Evolutionary conservation across 2,113 vertebrate species (phyloP).

Genomic region (Daboia siamensis): DNA sequence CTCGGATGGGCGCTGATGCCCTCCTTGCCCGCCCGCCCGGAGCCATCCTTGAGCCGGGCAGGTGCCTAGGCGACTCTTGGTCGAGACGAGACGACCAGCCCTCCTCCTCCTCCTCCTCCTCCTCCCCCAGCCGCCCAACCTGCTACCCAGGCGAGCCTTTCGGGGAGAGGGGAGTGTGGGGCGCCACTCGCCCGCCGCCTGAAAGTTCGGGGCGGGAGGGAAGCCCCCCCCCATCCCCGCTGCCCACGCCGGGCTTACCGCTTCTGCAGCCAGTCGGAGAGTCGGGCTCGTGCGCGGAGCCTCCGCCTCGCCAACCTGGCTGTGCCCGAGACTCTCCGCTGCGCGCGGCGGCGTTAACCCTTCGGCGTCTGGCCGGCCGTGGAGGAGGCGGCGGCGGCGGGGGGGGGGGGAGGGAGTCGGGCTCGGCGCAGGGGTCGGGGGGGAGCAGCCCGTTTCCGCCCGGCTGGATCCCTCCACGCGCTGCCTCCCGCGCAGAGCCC

Average conservation of each 20-base stretch:
- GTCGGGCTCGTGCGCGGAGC: not conserved
- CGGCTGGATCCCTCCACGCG: not conserved
- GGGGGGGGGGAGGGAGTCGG: not conserved
- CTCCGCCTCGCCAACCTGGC: not conserved
- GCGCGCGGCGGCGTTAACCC: slow-evolving; percentile 47
- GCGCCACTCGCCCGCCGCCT: slow-evolving; percentile 18
- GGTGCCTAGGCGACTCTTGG: not conserved
- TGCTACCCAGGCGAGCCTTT: not conserved
- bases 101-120: not conserved
- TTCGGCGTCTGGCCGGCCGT: slow-evolving; percentile 39
- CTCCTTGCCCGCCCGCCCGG: not conserved
- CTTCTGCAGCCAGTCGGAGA: slow-evolving; percentile 8
- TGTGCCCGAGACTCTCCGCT: not conserved
- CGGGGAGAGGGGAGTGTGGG: not conserved
- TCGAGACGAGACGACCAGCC: not conserved
- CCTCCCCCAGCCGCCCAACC: not conserved
- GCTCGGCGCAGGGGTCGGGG: not conserved
- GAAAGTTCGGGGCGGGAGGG: not conserved
- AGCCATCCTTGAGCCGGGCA: not conserved
- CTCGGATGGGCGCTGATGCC: not conserved
- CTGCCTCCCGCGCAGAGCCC: not conserved
- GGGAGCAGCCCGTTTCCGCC: not conserved
- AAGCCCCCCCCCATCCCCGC: not conserved
- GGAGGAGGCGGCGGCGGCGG: no score
- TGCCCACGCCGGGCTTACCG: slow-evolving; percentile 54